Base-by-base conservation (phyloP, 1,140 invertebrate species). In the Triops longicaudatus region DNA sequence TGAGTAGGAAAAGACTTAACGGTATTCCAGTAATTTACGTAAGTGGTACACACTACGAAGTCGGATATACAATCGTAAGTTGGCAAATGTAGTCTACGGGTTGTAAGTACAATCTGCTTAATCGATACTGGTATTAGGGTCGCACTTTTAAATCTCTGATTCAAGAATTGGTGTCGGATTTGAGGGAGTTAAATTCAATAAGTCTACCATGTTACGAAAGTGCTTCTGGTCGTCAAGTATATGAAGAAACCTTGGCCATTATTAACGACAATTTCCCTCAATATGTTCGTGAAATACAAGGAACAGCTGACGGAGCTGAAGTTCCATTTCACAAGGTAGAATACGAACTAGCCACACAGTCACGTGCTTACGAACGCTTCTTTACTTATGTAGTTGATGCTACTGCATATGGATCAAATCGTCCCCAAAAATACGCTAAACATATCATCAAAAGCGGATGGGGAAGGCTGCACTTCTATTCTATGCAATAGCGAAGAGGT, bases 61-160 rank as follows among this genome's bases (percentile, higher is more conserved):
- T 94, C 50, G 93, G 93, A 79, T 94, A 88, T 82, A 92, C 93
- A 86, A 89, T 93, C 82, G 93, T 95, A 86, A 90, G 88, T 85
- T 81, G 31, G 63, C 75, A 43, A 17, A 27, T n/a, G 7, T 43
- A 43, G 76, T 78, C 41, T 31, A 72, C n/a, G n/a, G n/a, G n/a
- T n/a, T n/a, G 43, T 37, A 73, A 31, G 73, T 79, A 80, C 78
- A 26, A 76, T 22, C n/a, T 75, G 27, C n/a, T 28, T 41, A 42
- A n/a, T 44, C 26, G 7, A 17, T n/a, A 28, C 77, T 76, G 78
- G 80, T 85, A 86, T 75, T 84, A 95, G 93, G 93, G 93, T 1
- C 87, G 91, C 22, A 93, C 88, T 4, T 94, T 93, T 81, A 87
- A 87, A 1, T 86, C 88, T 12, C 81, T 94, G 72, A 95, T 95